Evolutionary conservation across 2,888 invertebrate genomes (phyloP).

Genomic region (Cryptus armator): DNA sequence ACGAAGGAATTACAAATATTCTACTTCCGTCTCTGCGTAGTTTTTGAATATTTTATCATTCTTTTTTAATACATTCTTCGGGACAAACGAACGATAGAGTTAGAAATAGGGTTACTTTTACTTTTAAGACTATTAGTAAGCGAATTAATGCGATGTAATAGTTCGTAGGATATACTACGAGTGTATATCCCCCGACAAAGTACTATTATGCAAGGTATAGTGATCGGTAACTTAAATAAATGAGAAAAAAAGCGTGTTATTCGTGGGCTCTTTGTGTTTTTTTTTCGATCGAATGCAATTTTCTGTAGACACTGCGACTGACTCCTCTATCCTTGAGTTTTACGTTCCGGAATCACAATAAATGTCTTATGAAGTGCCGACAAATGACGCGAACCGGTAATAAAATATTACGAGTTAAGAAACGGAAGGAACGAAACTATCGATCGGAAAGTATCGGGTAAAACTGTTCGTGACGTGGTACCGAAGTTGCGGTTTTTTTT

Average conservation of each 20-base stretch:
- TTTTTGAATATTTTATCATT: background rate
- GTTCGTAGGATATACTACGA: background rate
- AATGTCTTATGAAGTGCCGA: conserved; percentile 4
- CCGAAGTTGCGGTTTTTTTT: too few relatives aligned
- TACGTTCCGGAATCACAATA: background rate
- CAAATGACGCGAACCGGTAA: background rate
- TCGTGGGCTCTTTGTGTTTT: background rate
- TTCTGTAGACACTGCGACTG: background rate
- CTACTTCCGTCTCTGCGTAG: background rate
- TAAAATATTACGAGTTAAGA: background rate
- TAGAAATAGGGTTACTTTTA: background rate
- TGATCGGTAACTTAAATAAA: background rate
- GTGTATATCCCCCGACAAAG: background rate
- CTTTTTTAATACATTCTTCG: background rate
- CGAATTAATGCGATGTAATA: background rate
- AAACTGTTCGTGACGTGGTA: background rate
- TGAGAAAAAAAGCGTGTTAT: background rate
- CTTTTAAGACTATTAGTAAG: background rate
- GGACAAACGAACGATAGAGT: background rate
- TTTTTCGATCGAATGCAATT: conserved; percentile 4
- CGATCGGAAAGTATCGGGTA: background rate
- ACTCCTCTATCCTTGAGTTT: background rate
- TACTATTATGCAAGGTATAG: background rate
- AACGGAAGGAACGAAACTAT: background rate
- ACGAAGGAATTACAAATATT: background rate